These are phyloP conservation scores for Drosophila parabipectinata DNA, from an alignment of 1,140 invertebrate genomes.

Conservation along the genomic window DNA sequence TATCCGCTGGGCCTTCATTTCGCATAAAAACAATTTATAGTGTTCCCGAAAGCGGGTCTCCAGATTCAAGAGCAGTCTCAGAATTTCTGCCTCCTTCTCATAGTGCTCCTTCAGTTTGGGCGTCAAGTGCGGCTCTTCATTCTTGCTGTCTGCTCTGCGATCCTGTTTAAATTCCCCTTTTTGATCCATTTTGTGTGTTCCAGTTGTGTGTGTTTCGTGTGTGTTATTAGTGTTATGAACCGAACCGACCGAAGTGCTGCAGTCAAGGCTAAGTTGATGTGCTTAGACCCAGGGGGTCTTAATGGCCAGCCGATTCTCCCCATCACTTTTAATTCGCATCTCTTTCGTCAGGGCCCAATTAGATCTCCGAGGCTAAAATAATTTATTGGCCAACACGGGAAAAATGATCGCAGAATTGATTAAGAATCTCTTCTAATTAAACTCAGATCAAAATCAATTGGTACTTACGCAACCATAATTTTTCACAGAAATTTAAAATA, in stretches of 20 bases:
- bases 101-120: constrained; percentile 52
- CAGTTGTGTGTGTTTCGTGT: constrained; percentile 1
- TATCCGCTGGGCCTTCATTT: constrained; percentile 46
- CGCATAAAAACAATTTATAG: constrained; percentile 54
- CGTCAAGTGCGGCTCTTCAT: constrained; percentile 53
- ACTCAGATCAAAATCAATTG: constrained; percentile 36
- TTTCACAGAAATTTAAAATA: constrained; percentile 52
- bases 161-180: neutral
- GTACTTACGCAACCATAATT: constrained; percentile 31
- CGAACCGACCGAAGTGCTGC: neutral
- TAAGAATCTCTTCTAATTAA: constrained; percentile 34
- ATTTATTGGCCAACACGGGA: constrained; percentile 41
- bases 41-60: constrained; percentile 33
- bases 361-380: constrained; percentile 38
- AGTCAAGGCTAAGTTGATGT: neutral
- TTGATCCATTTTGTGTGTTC: constrained; percentile 27
- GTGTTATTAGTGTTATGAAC: constrained; percentile 1
- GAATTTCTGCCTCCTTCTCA: constrained; percentile 50
- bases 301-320: constrained; percentile 11
- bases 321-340: constrained; percentile 28
- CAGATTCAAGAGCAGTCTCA: constrained; percentile 46
- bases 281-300: constrained; percentile 7
- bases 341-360: constrained; percentile 41
- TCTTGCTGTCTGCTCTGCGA: neutral
- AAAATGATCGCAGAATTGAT: constrained; percentile 13